These are phyloP conservation scores for Oceanites oceanicus DNA, from an alignment of 2,113 vertebrate genomes.

Conservation along the genomic window DNA sequence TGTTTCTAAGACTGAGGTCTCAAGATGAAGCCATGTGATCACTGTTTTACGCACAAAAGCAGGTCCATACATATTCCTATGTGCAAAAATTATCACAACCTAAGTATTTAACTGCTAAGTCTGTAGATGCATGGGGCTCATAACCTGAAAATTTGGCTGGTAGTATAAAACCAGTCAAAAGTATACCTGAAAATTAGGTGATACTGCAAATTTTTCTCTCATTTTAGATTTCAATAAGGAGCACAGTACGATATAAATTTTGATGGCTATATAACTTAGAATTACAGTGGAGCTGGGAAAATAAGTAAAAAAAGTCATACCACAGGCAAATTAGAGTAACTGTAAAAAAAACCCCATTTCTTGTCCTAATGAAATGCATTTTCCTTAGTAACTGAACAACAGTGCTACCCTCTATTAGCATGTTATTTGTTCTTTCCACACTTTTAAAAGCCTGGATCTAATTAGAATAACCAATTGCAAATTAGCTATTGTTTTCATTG, in stretches of 20 bases:
- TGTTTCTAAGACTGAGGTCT: background rate
- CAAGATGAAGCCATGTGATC: background rate
- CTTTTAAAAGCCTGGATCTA: background rate
- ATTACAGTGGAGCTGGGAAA: background rate
- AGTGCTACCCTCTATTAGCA: background rate
- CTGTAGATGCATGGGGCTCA: background rate
- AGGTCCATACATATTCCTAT: background rate
- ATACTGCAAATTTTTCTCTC: background rate
- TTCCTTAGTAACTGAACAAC: background rate
- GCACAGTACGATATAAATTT: background rate
- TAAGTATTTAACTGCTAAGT: background rate
- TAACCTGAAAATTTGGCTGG: background rate
- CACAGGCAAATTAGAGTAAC: background rate
- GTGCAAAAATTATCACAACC: background rate
- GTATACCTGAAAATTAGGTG: background rate
- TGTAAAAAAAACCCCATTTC: background rate
- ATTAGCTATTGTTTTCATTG: background rate
- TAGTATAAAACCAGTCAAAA: background rate
- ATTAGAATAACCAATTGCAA: background rate
- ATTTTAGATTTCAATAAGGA: background rate
- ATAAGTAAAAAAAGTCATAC: background rate
- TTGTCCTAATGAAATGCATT: background rate
- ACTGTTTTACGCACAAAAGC: background rate
- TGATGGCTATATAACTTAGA: background rate
- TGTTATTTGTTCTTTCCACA: background rate